A percentile compares a stretch with the other conserved stretches of the same genome.
Conservation (phyloP, 2,888 invertebrate species). For the Heliconius ismenius region DNA sequence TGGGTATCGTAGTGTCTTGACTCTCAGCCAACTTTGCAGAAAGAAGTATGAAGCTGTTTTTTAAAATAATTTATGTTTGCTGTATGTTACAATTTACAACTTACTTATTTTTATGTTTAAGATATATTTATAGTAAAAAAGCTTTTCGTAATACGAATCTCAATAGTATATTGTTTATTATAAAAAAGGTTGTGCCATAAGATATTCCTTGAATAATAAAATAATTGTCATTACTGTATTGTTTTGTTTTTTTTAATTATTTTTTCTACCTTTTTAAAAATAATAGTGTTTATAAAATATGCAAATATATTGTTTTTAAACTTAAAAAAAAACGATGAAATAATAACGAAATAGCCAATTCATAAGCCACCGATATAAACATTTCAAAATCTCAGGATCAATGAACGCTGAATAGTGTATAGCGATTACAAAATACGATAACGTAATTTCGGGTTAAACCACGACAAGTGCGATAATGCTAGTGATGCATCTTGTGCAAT, state of each 20-base stretch:
- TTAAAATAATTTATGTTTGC: too few species aligned
- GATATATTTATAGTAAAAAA: background rate
- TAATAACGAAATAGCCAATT: background rate
- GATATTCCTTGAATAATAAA: background rate
- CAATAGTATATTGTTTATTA: background rate
- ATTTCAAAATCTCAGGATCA: constrained; percentile 38
- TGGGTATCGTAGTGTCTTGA: too few species aligned
- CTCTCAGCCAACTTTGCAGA: too few species aligned
- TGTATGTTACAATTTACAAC: too few species aligned
- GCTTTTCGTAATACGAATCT: background rate
- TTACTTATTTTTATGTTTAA: background rate
- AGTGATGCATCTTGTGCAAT: constrained; percentile 34
- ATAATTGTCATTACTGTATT: background rate
- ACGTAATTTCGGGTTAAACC: constrained; percentile 38
- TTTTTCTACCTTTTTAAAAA: background rate
- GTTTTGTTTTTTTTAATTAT: background rate
- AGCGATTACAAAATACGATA: constrained; percentile 37
- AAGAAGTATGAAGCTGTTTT: too few species aligned
- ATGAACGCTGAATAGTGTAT: constrained; percentile 37
- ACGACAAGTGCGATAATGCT: constrained; percentile 33
- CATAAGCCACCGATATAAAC: constrained; percentile 30
- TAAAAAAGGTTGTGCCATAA: background rate
- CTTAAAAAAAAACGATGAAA: background rate
- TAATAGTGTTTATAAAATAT: background rate
- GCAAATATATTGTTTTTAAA: background rate